Evolutionary conservation across 2,113 vertebrate genomes (phyloP).

Genomic region (Perca schrenkii): DNA sequence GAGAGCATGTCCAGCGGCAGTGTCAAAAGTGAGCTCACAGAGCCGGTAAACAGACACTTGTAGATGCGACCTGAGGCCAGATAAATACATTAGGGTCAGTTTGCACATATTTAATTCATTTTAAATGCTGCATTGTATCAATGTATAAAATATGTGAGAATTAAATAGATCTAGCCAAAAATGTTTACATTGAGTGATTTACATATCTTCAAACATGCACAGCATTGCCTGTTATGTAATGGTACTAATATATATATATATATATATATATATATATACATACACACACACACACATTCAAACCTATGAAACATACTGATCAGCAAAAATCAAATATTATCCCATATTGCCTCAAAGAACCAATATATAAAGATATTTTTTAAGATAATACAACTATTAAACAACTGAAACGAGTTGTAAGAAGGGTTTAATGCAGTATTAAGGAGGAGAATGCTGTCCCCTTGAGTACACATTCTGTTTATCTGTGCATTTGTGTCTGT

Average conservation of each 20-base stretch:
- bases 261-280: too few species aligned
- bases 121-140: neutral
- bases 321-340: neutral
- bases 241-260: neutral
- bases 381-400: neutral
- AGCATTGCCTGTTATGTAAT: constrained; percentile 16
- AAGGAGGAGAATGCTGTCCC: neutral
- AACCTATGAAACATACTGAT: neutral
- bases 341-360: neutral
- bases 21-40: constrained; percentile 99
- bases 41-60: constrained; percentile 99
- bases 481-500: neutral
- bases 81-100: neutral
- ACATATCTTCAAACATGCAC: neutral
- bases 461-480: neutral
- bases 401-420: neutral
- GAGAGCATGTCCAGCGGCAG: constrained; percentile 99
- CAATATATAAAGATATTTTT: too few species aligned
- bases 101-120: neutral
- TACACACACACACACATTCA: neutral
- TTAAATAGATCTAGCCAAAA: neutral
- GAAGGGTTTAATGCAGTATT: neutral
- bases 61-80: constrained; percentile 93
- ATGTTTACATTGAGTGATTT: constrained; percentile 15
- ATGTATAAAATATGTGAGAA: constrained; percentile 2